A percentile compares a stretch with the other conserved stretches of the same genome.
Evolutionary conservation across 1,140 invertebrate species (phyloP).

Genomic region (Drosophila yakuba): DNA sequence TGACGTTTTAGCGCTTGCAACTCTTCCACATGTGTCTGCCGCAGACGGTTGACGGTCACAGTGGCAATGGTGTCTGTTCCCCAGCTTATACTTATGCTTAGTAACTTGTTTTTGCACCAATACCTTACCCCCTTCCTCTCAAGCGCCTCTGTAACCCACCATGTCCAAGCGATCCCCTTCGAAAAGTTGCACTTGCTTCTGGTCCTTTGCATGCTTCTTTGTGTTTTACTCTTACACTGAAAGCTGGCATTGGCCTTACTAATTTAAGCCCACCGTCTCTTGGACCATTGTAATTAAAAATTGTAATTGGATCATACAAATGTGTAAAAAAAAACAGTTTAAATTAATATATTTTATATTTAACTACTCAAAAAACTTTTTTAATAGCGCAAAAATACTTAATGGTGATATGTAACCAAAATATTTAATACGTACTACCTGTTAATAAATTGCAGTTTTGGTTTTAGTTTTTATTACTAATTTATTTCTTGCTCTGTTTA

Average conservation of each 20-base stretch:
- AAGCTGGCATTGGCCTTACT: slow-evolving; percentile 5
- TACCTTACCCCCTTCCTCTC: background rate
- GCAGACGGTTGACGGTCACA: slow-evolving; percentile 36
- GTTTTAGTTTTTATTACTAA: background rate
- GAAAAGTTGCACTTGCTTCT: slow-evolving; percentile 42
- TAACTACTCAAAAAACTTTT: no score
- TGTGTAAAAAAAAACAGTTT: background rate
- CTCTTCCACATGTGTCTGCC: slow-evolving; percentile 38
- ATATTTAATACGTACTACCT: no score
- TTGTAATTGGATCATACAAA: no score
- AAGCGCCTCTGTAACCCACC: background rate
- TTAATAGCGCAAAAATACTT: no score
- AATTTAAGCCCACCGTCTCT: background rate
- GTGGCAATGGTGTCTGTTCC: slow-evolving; percentile 40
- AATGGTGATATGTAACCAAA: no score
- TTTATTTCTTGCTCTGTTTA: slow-evolving; percentile 29
- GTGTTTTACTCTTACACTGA: slow-evolving; percentile 18
- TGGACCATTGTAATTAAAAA: no score
- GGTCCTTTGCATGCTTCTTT: slow-evolving; percentile 51
- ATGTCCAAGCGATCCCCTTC: slow-evolving; percentile 24
- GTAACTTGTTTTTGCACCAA: slow-evolving; percentile 51
- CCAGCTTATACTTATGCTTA: slow-evolving; percentile 50
- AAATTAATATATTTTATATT: no score
- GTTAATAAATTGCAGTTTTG: no score
- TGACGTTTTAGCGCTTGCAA: slow-evolving; percentile 79